A percentile compares a stretch with the other conserved stretches of the same genome.
phyloP scores from a whole-genome alignment of 2,888 invertebrate species.

The Drosophila algonquin region DNA sequence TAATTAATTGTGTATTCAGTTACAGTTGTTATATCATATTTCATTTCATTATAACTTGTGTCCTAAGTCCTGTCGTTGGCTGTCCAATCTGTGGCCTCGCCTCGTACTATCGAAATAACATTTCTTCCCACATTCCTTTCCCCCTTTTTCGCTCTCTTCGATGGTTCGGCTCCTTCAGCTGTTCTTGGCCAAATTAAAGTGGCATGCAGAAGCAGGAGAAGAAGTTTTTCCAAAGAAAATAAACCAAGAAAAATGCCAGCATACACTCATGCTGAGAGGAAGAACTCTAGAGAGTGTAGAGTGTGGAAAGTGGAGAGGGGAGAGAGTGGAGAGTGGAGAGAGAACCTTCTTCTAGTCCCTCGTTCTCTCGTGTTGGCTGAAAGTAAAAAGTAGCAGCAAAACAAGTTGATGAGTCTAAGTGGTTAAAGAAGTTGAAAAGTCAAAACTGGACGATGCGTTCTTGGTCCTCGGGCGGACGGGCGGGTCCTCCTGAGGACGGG shows the following conservation, averaged over 20 bases:
- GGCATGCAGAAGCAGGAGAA: constrained; percentile 57
- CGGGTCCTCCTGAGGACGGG: background rate
- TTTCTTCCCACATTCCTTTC: background rate
- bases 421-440: constrained; percentile 76
- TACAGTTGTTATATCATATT: background rate
- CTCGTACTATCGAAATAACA: background rate
- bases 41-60: background rate
- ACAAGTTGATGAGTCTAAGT: constrained; percentile 77
- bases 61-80: background rate
- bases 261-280: constrained; percentile 25
- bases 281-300: constrained; percentile 8
- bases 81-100: background rate
- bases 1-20: background rate
- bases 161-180: background rate
- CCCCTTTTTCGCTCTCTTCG: constrained; percentile 1
- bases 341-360: background rate
- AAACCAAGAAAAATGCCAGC: constrained; percentile 46
- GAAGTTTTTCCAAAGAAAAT: constrained; percentile 49
- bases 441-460: constrained; percentile 61
- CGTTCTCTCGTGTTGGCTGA: constrained; percentile 9
- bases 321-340: background rate
- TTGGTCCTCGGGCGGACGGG: constrained; percentile 4
- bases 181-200: constrained; percentile 62
- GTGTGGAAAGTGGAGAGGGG: background rate
- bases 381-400: constrained; percentile 57